phyloP scores from a whole-genome alignment of 2,888 invertebrate genomes.

The Holacanthella duospinosa region DNA sequence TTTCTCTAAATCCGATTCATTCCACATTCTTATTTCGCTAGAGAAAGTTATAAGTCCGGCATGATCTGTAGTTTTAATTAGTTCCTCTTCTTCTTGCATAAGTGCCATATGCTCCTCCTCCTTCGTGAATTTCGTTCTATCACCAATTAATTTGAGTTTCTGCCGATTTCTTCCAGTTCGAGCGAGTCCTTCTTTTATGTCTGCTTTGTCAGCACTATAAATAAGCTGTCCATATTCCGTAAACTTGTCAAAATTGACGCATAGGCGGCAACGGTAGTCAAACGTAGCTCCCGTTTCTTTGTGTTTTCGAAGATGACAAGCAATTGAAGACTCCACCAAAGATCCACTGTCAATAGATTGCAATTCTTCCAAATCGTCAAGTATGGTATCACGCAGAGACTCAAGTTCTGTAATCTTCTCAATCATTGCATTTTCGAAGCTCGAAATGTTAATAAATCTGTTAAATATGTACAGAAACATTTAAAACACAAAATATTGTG shows the following conservation, averaged over 20 bases:
- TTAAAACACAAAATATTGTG: too few species aligned
- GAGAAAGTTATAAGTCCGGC: slow-evolving; percentile 36
- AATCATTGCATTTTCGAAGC: slow-evolving; percentile 41
- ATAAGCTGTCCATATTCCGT: slow-evolving; percentile 44
- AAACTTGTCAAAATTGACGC: slow-evolving; percentile 42
- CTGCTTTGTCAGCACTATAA: slow-evolving; percentile 45
- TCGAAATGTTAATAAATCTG: slow-evolving; percentile 40
- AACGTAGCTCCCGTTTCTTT: slow-evolving; percentile 10
- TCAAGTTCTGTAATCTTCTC: slow-evolving; percentile 41
- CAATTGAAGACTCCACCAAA: slow-evolving; percentile 46
- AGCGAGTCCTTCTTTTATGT: slow-evolving; percentile 21
- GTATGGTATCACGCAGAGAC: slow-evolving; percentile 40
- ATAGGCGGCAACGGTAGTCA: slow-evolving; percentile 41
- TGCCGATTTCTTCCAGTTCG: slow-evolving; percentile 33
- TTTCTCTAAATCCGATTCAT: slow-evolving; percentile 47
- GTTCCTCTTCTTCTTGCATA: slow-evolving; percentile 32
- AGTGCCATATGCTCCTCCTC: slow-evolving; percentile 23
- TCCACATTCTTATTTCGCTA: slow-evolving; percentile 49
- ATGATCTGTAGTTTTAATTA: slow-evolving; percentile 41
- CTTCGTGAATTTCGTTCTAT: slow-evolving; percentile 21
- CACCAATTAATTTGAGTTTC: slow-evolving; percentile 19
- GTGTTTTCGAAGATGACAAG: slow-evolving; percentile 49
- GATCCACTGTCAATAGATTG: slow-evolving; percentile 38
- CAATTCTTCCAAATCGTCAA: slow-evolving; percentile 40
- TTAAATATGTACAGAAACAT: too few species aligned